Evolutionary conservation across 1,140 invertebrate genomes (phyloP), one percentile per base, ranked within the genome.

Genomic region (Brachionus paranguensis): DNA sequence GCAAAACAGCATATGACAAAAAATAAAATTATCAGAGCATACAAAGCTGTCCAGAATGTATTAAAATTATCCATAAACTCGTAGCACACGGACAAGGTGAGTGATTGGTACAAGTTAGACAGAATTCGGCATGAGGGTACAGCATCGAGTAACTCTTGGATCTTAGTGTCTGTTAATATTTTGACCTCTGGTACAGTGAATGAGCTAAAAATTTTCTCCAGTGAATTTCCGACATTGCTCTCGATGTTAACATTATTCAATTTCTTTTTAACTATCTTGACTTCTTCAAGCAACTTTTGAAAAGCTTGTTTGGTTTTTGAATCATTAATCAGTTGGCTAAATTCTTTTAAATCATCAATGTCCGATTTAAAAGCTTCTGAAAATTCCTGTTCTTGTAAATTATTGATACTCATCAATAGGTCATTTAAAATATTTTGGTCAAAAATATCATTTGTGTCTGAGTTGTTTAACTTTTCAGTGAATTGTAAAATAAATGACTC

Each of bases 11-110:
- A 24, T 20, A 81, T 60, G 20, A 81, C 20, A 41, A 81, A 68
- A 43, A 45, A 68, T 47, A 81, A 45, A 20, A 68, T 27, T 14
- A 7, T 47, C 20, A 81, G 29, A 81, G 64, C 37, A 20, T 45
- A 64, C 14, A 81, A 24, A n/a, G 53, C 65, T 20, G 37, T 24
- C 78, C 78, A 81, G 29, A 64, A 81, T 20, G 78, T 81, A 29
- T 81, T 81, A 29, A 64, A 81, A 68, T 81, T 81, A 50, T 81
- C 78, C 2, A 45, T 45, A 17, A 81, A 64, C 41, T 81, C 78
- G 37, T 60, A 81, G n/a, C 78, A 81, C 17, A 45, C 78, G 0
- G 20, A 64, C 5, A 81, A 11, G 10, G 24, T 47, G 12, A 81
- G 17, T 60, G 33, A 43, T 14, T 45, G 17, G 24, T 81, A 81